Evolutionary conservation across 2,888 invertebrate genomes (phyloP), one percentile per base, ranked within the genome.

Genomic region (Luperina testacea): DNA sequence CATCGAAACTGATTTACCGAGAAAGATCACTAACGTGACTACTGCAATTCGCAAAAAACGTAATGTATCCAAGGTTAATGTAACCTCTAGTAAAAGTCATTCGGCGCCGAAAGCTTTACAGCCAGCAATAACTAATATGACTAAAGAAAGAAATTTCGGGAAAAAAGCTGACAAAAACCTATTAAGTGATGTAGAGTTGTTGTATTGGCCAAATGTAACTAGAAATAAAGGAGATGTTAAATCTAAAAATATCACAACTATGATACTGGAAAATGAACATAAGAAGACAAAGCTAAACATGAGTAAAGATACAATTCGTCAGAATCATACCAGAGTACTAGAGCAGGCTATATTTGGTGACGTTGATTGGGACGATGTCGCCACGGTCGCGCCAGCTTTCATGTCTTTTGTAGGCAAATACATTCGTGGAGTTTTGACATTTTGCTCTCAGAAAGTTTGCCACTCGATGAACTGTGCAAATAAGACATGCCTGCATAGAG

Each of bases 351-450:
- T 96, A 92, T 96, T 96, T 82, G 95, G 95, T 48, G 91, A 95
- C 61, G 93, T 95, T 3, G 92, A 97, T 83, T 96, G 97, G 96
- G 92, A 95, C 81, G 95, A 97, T 78, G 91, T 96, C 7, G 94
- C 94, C 78, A 90, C 93, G n/a, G 93, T 96, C 15, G 95, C 93
- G 24, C 96, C 96, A 32, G 93, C 94, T 20, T 95, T 96, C 78
- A 92, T 95, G 88, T 95, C 96, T 17, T 96, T 96, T 82, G 92
- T 96, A 13, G 97, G 97, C 20, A 97, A 97, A 93, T 95, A 97
- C 84, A 92, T 95, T n/a, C 92, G 88, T 77, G 96, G 96, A 38
- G 90, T 94, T 72, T 88, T 97, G 85, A 96, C 96, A 64, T 95
- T 96, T 84, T 97, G 96, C 84, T 96, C 96, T 6, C 90, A 94